Evolutionary conservation across 64 coral and sea anemone species (phyloP), one percentile per base, ranked within the genome.

Genomic region (Trachythela sp.): DNA sequence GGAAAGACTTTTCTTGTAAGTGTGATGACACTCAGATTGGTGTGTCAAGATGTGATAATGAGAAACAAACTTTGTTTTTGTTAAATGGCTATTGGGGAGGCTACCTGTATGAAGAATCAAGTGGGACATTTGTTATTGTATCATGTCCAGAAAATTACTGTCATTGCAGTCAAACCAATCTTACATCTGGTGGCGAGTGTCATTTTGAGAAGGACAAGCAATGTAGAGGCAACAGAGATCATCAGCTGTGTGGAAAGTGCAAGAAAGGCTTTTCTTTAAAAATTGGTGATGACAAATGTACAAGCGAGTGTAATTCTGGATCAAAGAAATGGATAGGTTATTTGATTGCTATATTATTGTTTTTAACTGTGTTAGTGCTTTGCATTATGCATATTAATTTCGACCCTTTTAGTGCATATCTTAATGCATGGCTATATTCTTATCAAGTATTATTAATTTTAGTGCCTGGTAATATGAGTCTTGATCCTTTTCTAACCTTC

Each of bases 371-470:
- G 2, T 13, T 86, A 4, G 86, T 94, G 43, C 83, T 94, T 18
- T 29, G 88, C 33, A 70, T 94, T 17, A 50, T 94, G 0, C 54
- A 54, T 9, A 89, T 94, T 26, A 85, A 91, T 45, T 40, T 91
- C 13, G 90, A 94, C 30, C 88, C 91, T 14, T 94, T 94, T 36
- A 94, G 89, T 41, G 56, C 86, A 2, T 94, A 94, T 39, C 67
- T 94, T 17, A 94, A 94, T 88, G 43, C 86, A 26, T 94, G 93
- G 89, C 87, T 94, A 6, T 94, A 89, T 72, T 94, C 76, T 27
- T 94, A 94, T 48, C 93, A 94, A 72, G 67, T 94, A 0, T 41
- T 94, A 10, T 22, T 31, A 29, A 56, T 94, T 39, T 29, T 94
- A n/a, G 33, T 91, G 8, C 42, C 88, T 32, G 45, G 41, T 13